Evolutionary conservation across 2,888 invertebrate species (phyloP), one percentile per base, ranked within the genome.

Genomic region (Isoperla grammatica): DNA sequence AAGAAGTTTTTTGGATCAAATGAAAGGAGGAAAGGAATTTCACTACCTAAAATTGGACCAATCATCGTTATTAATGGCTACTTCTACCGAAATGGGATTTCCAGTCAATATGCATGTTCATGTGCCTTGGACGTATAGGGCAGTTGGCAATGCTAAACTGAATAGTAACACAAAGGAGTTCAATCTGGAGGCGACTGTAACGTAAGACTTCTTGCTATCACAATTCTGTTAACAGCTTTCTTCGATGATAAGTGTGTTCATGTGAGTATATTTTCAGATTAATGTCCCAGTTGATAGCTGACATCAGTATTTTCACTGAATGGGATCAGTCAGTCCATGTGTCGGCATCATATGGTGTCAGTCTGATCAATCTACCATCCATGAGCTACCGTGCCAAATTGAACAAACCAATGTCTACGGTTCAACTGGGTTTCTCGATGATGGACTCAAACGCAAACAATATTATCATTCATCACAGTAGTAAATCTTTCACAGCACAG

Each of bases 21-120:
- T 63, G 46, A 50, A 56, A 35, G 17, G 29, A 11, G 59, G 59
- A 46, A 46, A 48, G 12, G n/a, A 23, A 9, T 58, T 62, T 45
- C 59, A 62, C 56, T 61, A 57, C 56, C 63, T 61, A 59, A 61
- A 60, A 35, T 19, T 61, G 22, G 58, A 56, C 17, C 13, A 48
- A 15, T 46, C 20, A 2, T 35, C 22, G 19, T 3, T 62, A 1
- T 35, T 42, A 37, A 39, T 62, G 11, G 20, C 58, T 8, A 45
- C 56, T 12, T 37, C 57, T 11, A 63, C 60, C 12, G 65, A 65
- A 23, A 48, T 62, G 22, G 65, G 65, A n/a, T 58, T 65, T 39
- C 62, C 63, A 2, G 48, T 62, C 12, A 45, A 35, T 8, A 59
- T 63, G 43, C 13, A 57, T n/a, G 20, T 61, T 12, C 15, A 37